Conservation (phyloP, 92 coral and sea anemone species). For the Phenganax stokvisi region DNA sequence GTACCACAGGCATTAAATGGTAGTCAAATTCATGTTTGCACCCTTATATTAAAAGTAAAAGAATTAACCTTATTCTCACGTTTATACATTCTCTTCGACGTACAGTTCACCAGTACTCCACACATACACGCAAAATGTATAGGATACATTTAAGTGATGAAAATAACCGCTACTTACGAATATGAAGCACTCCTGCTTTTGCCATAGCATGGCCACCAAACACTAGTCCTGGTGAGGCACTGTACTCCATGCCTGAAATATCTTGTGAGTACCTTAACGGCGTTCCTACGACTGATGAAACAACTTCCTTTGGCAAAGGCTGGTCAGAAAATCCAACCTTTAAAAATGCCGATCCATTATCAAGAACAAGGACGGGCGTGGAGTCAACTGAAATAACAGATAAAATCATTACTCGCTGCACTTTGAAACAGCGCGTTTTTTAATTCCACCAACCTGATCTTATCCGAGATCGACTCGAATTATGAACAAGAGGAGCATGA, state of each 20-base stretch:
- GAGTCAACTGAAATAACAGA: conserved; percentile 64
- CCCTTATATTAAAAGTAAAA: too few relatives aligned
- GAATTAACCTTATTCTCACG: too few relatives aligned
- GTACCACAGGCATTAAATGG: too few relatives aligned
- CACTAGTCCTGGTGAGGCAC: conserved; percentile 51
- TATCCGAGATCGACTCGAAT: conserved; percentile 22
- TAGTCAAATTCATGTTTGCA: too few relatives aligned
- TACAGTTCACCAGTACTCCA: too few relatives aligned
- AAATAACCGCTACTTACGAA: conserved; percentile 46
- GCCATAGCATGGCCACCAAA: conserved; percentile 68
- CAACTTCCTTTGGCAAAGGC: conserved; percentile 61
- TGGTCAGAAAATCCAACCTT: conserved; percentile 85
- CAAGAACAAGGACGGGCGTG: conserved; percentile 73
- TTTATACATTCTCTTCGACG: too few relatives aligned
- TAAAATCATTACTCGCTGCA: neutral
- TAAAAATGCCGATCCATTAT: conserved; percentile 78
- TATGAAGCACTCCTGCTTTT: conserved; percentile 79
- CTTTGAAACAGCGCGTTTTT: neutral
- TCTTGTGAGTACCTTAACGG: conserved; percentile 86
- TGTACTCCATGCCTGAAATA: conserved; percentile 71
- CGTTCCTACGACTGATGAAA: conserved; percentile 70
- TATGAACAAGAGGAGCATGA: conserved; percentile 67
- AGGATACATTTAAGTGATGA: too few relatives aligned
- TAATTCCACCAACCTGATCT: conserved; percentile 23
- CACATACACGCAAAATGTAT: too few relatives aligned